Evolutionary conservation across 2,888 invertebrate species (phyloP).

Genomic region (Lysandra coridon): DNA sequence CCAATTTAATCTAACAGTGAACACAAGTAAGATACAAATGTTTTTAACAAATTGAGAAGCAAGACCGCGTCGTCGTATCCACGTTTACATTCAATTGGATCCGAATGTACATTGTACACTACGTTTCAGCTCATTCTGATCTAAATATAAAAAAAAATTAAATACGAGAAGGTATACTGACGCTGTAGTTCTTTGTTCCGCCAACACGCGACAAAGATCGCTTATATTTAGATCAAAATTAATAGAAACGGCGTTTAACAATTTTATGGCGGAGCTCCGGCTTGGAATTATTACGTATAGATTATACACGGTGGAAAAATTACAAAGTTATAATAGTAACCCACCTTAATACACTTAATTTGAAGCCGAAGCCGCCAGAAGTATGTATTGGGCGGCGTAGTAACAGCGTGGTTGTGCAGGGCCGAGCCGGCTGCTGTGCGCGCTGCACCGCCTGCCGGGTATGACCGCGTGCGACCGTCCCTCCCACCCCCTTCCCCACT

Average conservation of each 20-base stretch:
- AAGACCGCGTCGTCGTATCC: not conserved
- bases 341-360: too few species aligned
- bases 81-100: not conserved
- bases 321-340: too few species aligned
- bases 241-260: not conserved
- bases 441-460: constrained; percentile 74
- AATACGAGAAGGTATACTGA: too few species aligned
- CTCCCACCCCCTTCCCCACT: not conserved
- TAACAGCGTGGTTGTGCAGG: constrained; percentile 48
- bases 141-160: too few species aligned
- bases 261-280: not conserved
- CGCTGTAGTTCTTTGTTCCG: too few species aligned
- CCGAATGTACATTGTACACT: not conserved
- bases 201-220: not conserved
- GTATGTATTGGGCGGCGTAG: not conserved
- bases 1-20: not conserved
- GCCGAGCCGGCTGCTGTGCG: constrained; percentile 71
- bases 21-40: not conserved
- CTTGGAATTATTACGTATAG: not conserved
- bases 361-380: too few species aligned
- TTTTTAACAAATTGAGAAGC: not conserved
- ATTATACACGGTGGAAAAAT: too few species aligned
- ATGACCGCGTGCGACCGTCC: constrained; percentile 43
- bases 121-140: too few species aligned
- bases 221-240: not conserved